Percentiles rank a stretch among this genome's conserved stretches.
Conservation (phyloP, 1,140 invertebrate genomes). For the Oscheius sp. region DNA sequence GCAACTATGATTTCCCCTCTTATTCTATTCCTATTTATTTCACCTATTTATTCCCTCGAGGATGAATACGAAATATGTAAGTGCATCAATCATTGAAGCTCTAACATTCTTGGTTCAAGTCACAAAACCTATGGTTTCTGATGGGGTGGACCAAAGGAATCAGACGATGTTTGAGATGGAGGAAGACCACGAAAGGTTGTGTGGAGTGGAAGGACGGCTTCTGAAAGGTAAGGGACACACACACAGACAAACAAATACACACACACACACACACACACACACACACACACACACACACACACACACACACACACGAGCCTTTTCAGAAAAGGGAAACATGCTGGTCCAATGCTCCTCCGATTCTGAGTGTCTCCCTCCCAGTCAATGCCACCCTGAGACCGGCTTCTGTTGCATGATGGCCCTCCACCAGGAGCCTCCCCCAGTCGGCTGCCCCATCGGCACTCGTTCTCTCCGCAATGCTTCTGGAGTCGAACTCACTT, state of each 20-base stretch:
- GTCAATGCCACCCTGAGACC: slow-evolving; percentile 33
- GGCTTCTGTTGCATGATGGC: slow-evolving; percentile 44
- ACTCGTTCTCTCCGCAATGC: slow-evolving; percentile 24
- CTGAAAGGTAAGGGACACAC: slow-evolving; percentile 25
- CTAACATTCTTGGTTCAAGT: not conserved
- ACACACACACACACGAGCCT: not conserved
- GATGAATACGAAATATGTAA: slow-evolving; percentile 2
- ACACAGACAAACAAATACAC: too few relatives aligned
- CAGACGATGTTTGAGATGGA: slow-evolving; percentile 22
- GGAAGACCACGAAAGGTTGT: slow-evolving; percentile 33
- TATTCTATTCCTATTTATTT: slow-evolving; percentile 6
- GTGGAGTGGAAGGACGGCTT: slow-evolving; percentile 32
- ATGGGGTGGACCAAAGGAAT: not conserved
- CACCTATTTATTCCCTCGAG: not conserved
- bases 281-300: too few relatives aligned
- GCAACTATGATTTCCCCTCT: slow-evolving; percentile 1
- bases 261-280: too few relatives aligned
- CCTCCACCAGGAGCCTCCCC: slow-evolving; percentile 45
- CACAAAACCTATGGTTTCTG: not conserved
- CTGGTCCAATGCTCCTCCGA: slow-evolving; percentile 30
- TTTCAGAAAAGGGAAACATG: slow-evolving; percentile 37
- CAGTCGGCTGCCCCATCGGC: slow-evolving; percentile 53
- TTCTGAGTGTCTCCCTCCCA: slow-evolving; percentile 45
- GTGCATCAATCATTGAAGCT: not conserved
- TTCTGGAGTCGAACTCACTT: slow-evolving; percentile 27